Base-by-base conservation (phyloP, 2,888 invertebrate species). In the Meghimatium bilineatum region DNA sequence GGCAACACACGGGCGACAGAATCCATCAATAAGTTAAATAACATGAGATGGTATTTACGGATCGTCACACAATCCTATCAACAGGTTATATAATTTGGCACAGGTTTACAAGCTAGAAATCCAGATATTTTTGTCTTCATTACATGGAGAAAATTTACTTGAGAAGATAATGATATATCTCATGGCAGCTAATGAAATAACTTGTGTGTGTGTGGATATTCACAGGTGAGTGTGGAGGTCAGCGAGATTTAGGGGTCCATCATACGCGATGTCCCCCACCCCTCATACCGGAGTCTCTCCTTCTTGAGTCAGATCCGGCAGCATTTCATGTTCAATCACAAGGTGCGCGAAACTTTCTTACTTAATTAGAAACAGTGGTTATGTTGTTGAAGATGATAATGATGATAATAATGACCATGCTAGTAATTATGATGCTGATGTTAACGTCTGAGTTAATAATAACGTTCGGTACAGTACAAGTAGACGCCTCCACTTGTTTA, bases 291-390 rank as follows among this genome's bases (percentile, higher is more conserved):
- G 85, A 85, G 38, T 80, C 82, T 2, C 66, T 85, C 20, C 60
- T 85, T 67, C 79, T 85, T 36, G 85, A 85, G 23, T 82, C 80
- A 2, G 85, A 83, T 38, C 67, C 78, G 8, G 82, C 77, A 36
- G 82, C 82, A 52, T 83, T 83, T 72, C 85, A 85, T 60, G 82
- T 80, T 1, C 85, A 83, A 76, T 67, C 82, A 20, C 85, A 80
- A 83, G 83, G 85, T 88, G 83, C 72, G 88, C 86, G 85, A 29
- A 32, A 32, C 32, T 14, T 66, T 66, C 66, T 66, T 86, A 26
- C 3, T 63, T 63, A 63, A 5, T 23, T 63, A 23, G 17, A 3
- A 3, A 14, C 56, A 56, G 17, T 56, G 56, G 56, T 49, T 12
- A 49, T 49, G 49, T 49, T 12, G 56, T 23, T 56, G 56, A 14